Conservation (phyloP, 2,888 invertebrate genomes). For the Abscondita cerata region DNA sequence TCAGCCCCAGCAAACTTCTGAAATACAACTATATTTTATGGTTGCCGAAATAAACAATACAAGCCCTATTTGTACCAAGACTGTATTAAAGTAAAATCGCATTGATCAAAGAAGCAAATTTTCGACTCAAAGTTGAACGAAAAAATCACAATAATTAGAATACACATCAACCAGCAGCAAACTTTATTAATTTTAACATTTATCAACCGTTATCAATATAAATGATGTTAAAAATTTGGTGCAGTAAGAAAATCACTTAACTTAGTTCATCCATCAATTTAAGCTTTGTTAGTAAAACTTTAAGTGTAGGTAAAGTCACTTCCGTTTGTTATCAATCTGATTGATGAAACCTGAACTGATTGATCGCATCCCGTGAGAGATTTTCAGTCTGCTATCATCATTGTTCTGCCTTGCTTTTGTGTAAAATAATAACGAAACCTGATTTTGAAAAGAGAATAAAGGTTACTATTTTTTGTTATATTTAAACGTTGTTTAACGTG, state of each 20-base stretch:
- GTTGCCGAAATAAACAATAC: slow-evolving; percentile 33
- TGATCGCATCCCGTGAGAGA: slow-evolving; percentile 35
- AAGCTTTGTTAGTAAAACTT: slow-evolving; percentile 32
- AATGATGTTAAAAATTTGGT: slow-evolving; percentile 3
- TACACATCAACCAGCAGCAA: no score
- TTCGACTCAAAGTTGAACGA: no score
- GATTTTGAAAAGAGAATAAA: no score
- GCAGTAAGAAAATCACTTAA: slow-evolving; percentile 18
- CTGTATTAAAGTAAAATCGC: slow-evolving; percentile 27
- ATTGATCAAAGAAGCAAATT: slow-evolving; percentile 28
- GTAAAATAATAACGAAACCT: slow-evolving; percentile 10
- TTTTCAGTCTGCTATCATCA: slow-evolving; percentile 29
- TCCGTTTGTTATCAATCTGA: slow-evolving; percentile 37
- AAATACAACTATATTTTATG: slow-evolving; percentile 37
- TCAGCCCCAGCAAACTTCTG: slow-evolving; percentile 32
- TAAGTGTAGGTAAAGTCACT: slow-evolving; percentile 35
- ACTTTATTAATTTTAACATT: slow-evolving; percentile 2
- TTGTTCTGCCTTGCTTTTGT: slow-evolving; percentile 29
- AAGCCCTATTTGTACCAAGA: slow-evolving; percentile 14
- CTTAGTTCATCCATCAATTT: slow-evolving; percentile 33
- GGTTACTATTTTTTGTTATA: no score
- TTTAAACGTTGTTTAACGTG: no score
- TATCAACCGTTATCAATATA: slow-evolving; percentile 3
- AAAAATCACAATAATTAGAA: slow-evolving; percentile 15
- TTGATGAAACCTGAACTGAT: slow-evolving; percentile 37